Base-by-base conservation (phyloP, 2,888 invertebrate genomes). In the Lasioglossum vierecki region DNA sequence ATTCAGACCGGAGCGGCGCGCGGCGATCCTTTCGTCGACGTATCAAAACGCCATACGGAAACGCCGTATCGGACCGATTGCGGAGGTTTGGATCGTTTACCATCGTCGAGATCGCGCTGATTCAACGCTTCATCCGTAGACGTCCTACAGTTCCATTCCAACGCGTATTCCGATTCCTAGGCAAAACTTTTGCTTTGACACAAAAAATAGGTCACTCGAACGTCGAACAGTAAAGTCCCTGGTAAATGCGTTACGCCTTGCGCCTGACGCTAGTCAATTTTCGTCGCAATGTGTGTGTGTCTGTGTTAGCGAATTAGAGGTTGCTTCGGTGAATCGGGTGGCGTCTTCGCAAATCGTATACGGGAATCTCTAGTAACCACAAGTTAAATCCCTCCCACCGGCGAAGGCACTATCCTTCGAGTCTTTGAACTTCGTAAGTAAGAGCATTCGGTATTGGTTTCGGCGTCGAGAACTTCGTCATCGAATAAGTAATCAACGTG, bases 401-500 rank as follows among this genome's bases (percentile, higher is more conserved):
- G 76, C 80, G 63, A 83, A 86, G 84, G 80, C 76, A 75, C 79
- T 75, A 77, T 84, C 82, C 88, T 83, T 70, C 77, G 75, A 83
- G 87, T 87, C 88, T 80, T 79, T 82, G 86, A 89, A 83, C 83
- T 88, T 83, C 77, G 77, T 68, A 79, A 83, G 75, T 76, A 57
- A 63, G 80, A 81, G 79, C 77, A 70, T 76, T 72, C 78, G 81
- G 79, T 88, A 88, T 88, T 88, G 87, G 89, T 72, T 86, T 84
- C 70, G 84, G 30, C 70, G 84, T 77, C 82, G 80, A 79, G 89
- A 88, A 89, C 85, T 87, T 85, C 79, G 85, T 79, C 87, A 73
- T 84, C 82, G 89, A 82, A 89, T 87, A 89, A 88, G 87, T 89
- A 88, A 88, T 88, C 88, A 89, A 85, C 85, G 82, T 85, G 82